Evolutionary conservation across 1,140 invertebrate genomes (phyloP), one percentile per base, ranked within the genome.

Genomic region (Camponotus pennsylvanicus): DNA sequence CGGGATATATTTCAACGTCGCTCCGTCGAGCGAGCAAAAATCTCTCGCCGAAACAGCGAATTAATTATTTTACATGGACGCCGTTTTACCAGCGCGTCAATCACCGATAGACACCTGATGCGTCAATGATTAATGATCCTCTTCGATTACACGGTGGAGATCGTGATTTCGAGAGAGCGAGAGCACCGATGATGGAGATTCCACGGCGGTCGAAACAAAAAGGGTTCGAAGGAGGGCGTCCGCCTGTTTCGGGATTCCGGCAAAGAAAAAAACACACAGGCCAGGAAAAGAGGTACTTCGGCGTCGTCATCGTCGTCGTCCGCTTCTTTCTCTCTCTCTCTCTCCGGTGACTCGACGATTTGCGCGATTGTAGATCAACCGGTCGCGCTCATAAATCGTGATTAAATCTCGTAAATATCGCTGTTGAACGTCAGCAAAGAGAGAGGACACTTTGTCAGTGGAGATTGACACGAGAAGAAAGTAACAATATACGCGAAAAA

Each of bases 381-480:
- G 42, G 40, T 88, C 82, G 82, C 76, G 69, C 37, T 88, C 88
- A 77, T 86, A 89, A 89, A 89, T 89, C 76, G 76, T 86, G 76
- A 89, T 89, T 89, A 89, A 89, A 89, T 89, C 63, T 86, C 83
- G 76, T 86, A 89, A 89, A 89, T 82, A 88, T 77, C 52, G 42
- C 27, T 21, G 40, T 52, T 34, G 13, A 89, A 57, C 27, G 55
- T 83, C 67, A 18, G 6, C 40, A 69, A 67, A 52, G 34, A 73
- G 13, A 11, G 32, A 52, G 13, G 42, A 63, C 37, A 13, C 59
- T 15, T 15, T 42, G 27, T 40, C 34, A n/a, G 4, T 45, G 18
- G n/a, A 34, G 32, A 61, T 3, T n/a, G 70, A 59, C 21, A 18
- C 49, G 61, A 78, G 61, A 82, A 42, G 21, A 59, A 79, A 13